phyloP scores from a whole-genome alignment of 2,797 vertebrate species.

The Pseudochirops corinnae region DNA sequence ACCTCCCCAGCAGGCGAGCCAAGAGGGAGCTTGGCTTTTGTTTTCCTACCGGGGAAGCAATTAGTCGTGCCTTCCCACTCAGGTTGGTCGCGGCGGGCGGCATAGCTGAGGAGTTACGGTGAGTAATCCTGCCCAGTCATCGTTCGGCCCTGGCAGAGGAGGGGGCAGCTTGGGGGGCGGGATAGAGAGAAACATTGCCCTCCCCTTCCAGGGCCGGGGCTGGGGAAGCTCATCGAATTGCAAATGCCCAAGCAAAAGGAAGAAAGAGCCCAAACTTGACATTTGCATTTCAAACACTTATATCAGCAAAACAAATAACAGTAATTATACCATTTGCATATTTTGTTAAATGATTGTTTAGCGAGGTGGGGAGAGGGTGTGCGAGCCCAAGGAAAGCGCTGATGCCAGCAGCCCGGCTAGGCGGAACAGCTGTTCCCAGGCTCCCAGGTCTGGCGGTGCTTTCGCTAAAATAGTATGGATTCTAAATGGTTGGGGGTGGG shows the following conservation, averaged over 20 bases:
- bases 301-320: slow-evolving; percentile 85
- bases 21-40: slow-evolving; percentile 64
- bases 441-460: slow-evolving; percentile 57
- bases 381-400: slow-evolving; percentile 53
- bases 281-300: slow-evolving; percentile 86
- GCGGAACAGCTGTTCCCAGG: slow-evolving; percentile 75
- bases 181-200: neutral
- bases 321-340: slow-evolving; percentile 87
- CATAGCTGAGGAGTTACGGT: slow-evolving; percentile 80
- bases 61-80: slow-evolving; percentile 82
- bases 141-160: slow-evolving; percentile 24
- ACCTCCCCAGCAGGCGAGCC: slow-evolving; percentile 53
- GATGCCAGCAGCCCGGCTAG: slow-evolving; percentile 70
- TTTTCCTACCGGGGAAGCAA: slow-evolving; percentile 71
- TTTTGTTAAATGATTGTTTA: slow-evolving; percentile 81
- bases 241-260: slow-evolving; percentile 71
- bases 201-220: slow-evolving; percentile 58
- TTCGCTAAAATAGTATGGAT: slow-evolving; percentile 39
- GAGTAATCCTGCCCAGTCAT: slow-evolving; percentile 78
- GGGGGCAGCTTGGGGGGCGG: neutral
- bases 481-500: slow-evolving; percentile 2
- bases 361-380: slow-evolving; percentile 72
- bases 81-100: slow-evolving; percentile 48
- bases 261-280: slow-evolving; percentile 77
- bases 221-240: slow-evolving; percentile 79